Evolutionary conservation across 1,140 invertebrate genomes (phyloP).

Genomic region (Sycophila sp.): DNA sequence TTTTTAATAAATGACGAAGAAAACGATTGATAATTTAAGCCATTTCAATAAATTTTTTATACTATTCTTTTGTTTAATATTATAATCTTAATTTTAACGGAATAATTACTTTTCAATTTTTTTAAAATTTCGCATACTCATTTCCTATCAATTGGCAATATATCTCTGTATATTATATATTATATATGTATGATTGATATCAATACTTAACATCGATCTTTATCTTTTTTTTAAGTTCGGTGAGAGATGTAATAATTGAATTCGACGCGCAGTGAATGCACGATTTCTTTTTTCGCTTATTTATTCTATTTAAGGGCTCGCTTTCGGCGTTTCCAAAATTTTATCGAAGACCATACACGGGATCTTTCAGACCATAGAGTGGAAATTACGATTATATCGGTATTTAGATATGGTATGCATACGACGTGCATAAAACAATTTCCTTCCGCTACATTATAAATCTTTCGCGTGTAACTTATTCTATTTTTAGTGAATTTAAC

Average conservation of each 20-base stretch:
- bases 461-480: background rate
- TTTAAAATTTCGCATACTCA: background rate
- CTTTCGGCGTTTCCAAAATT: background rate
- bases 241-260: constrained; percentile 15
- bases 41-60: too few relatives aligned
- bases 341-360: background rate
- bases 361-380: background rate
- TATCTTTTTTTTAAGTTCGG: constrained; percentile 23
- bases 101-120: too few relatives aligned
- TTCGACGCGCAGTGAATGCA: background rate
- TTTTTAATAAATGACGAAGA: too few relatives aligned
- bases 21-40: too few relatives aligned
- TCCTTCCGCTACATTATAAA: constrained; percentile 1
- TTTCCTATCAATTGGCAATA: constrained; percentile 6
- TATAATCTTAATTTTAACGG: too few relatives aligned
- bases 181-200: constrained; percentile 39
- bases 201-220: constrained; percentile 29
- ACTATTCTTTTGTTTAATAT: too few relatives aligned
- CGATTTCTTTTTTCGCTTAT: background rate
- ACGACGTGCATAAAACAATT: background rate
- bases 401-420: constrained; percentile 24
- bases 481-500: constrained; percentile 6
- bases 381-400: constrained; percentile 3
- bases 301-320: background rate
- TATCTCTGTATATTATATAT: constrained; percentile 30